These are phyloP conservation scores for Apteryx mantelli DNA, from an alignment of 2,113 vertebrate species.

Conservation along the genomic window DNA sequence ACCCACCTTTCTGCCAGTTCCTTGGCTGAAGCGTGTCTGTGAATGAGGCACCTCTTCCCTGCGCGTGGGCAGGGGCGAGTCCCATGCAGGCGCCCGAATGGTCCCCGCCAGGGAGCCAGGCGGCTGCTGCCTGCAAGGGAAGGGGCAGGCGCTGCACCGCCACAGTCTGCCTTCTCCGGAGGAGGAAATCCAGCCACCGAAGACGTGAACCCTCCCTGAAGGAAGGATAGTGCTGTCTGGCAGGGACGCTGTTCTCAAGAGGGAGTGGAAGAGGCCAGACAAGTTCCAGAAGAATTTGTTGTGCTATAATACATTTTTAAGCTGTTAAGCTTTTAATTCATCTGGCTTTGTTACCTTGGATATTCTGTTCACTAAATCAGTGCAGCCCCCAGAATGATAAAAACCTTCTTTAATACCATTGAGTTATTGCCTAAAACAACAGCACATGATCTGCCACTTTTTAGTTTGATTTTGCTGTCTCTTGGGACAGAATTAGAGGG, in stretches of 20 bases:
- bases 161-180: not conserved
- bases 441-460: not conserved
- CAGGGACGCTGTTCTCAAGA: not conserved
- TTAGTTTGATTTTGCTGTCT: conserved; percentile 16
- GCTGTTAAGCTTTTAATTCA: conserved; percentile 78
- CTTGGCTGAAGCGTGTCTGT: not conserved
- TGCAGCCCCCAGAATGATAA: not conserved
- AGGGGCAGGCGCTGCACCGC: not conserved
- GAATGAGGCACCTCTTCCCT: not conserved
- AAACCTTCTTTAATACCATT: not conserved
- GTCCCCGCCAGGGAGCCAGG: no score
- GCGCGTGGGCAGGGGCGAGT: fast-evolving
- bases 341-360: conserved; percentile 65
- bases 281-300: conserved; percentile 56
- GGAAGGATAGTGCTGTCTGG: not conserved
- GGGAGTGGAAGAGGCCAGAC: not conserved
- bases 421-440: conserved; percentile 62
- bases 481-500: conserved; percentile 56
- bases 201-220: fast-evolving
- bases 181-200: not conserved
- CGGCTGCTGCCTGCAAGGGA: not conserved
- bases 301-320: conserved; percentile 54
- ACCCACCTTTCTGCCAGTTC: fast-evolving
- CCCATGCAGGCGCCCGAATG: fast-evolving
- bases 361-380: not conserved